Conservation (phyloP, 2,797 vertebrate species). For the Numenius phaeopus region DNA sequence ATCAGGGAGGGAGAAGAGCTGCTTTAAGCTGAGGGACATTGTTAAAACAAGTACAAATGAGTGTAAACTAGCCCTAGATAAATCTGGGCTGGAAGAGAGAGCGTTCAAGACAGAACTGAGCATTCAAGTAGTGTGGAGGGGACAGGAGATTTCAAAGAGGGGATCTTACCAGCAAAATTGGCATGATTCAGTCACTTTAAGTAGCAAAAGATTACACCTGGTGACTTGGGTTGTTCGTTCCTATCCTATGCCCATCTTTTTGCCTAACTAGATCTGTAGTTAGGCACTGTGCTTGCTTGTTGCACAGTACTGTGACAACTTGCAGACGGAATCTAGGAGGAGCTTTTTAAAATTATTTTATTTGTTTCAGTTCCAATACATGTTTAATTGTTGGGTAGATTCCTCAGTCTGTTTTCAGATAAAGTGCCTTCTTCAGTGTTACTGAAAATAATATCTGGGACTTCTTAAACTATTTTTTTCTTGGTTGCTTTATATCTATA, state of each 20-base stretch:
- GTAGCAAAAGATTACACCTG: neutral
- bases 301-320: neutral
- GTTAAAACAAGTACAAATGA: neutral
- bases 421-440: neutral
- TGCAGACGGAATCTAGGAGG: neutral
- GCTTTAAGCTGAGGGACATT: neutral
- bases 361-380: neutral
- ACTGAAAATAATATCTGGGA: neutral
- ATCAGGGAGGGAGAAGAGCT: neutral
- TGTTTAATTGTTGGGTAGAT: neutral
- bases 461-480: neutral
- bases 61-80: neutral
- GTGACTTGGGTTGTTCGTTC: neutral
- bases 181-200: neutral
- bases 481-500: neutral
- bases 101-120: neutral
- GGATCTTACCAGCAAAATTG: neutral
- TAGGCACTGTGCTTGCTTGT: neutral
- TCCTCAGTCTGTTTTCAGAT: neutral
- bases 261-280: neutral
- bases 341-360: neutral
- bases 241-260: neutral
- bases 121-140: neutral
- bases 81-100: neutral
- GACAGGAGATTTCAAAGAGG: neutral